Evolutionary conservation across 2,888 invertebrate species (phyloP).

Genomic region (Apamea monoglypha): DNA sequence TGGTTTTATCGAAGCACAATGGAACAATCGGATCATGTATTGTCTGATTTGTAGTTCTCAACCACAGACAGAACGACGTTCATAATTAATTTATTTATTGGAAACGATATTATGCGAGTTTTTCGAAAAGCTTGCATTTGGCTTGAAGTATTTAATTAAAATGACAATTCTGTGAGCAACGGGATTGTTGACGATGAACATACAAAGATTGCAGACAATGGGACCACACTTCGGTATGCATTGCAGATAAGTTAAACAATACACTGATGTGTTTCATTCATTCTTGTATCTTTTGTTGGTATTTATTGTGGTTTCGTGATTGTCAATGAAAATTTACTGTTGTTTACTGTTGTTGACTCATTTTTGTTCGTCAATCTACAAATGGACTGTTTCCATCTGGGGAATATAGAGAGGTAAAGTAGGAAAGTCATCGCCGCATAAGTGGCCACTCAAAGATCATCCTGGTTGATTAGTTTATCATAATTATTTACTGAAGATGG

Average conservation of each 20-base stretch:
- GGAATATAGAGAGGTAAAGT: neutral
- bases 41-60: neutral
- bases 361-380: neutral
- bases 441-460: neutral
- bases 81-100: conserved; percentile 26
- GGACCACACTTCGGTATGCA: conserved; percentile 6
- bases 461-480: neutral
- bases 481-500: neutral
- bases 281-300: neutral
- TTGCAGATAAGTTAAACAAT: conserved; percentile 39
- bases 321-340: neutral
- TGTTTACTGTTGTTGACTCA: too few species aligned
- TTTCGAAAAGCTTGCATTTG: conserved; percentile 18
- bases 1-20: conserved; percentile 19
- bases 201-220: conserved; percentile 18
- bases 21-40: conserved; percentile 9
- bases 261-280: conserved; percentile 7
- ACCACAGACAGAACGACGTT: conserved; percentile 6
- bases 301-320: neutral
- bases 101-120: conserved; percentile 5
- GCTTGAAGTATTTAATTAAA: conserved; percentile 35
- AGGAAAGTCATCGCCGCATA: neutral
- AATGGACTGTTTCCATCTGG: neutral
- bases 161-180: conserved; percentile 23
- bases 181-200: conserved; percentile 14